Base-by-base conservation (phyloP, 1,140 invertebrate species). In the Ctenoplectra terminalis region DNA sequence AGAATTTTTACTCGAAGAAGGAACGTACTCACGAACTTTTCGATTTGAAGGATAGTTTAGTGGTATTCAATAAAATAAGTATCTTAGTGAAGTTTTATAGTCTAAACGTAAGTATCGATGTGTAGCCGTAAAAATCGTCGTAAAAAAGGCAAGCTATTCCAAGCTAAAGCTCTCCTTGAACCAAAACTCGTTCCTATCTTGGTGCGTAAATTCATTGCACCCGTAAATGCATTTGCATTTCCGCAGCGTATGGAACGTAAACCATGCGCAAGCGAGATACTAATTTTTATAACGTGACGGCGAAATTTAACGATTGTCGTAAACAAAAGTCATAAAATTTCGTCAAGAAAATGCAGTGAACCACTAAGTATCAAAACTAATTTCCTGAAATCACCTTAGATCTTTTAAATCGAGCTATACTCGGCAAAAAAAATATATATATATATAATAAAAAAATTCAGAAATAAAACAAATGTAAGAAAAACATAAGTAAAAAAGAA, bases 221-320 rank as follows among this genome's bases (percentile, higher is more conserved):
- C 2, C 20, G 9, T 63, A 63, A 63, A 63, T 5, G 60, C 34
- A 37, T 63, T 61, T 37, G 20, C 34, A 61, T 61, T 37, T 9
- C 11, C 31, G 11, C 37, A 37, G 31, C 31, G 34, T 13, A 37
- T n/a, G 31, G 60, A 9, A 23, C 60, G 37, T 37, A 37, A 37
- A 63, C 20, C 60, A 23, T 23, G 60, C 1, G 11, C 60, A 20
- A 11, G 23, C 9, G 17, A 63, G 60, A 63, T 63, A 63, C 60
- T 63, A 63, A 63, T 63, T 63, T 63, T 63, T 63, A 63, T 60
- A 26, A 60, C 34, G 34, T 63, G 60, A 37, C 34, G n/a, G 60
- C 17, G 23, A 9, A n/a, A 63, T 63, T 37, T 63, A 63, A 63
- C 34, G 60, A 23, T 13, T 9, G 34, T n/a, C 60, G 60, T 63